These are phyloP conservation scores for Drosophila melanica DNA, from an alignment of 1,140 invertebrate genomes.

Conservation along the genomic window DNA sequence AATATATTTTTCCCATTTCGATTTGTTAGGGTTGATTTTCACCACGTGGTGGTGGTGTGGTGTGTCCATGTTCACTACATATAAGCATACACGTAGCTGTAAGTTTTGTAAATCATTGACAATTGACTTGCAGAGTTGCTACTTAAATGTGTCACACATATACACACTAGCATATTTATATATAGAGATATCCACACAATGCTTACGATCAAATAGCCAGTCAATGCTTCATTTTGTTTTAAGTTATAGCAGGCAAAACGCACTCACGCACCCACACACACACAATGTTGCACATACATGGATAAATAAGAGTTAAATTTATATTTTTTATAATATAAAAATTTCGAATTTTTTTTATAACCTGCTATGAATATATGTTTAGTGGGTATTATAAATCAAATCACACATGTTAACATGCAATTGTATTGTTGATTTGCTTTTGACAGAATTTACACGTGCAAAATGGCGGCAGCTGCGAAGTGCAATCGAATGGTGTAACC, in stretches of 20 bases:
- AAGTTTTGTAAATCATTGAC: constrained; percentile 34
- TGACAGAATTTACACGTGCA: constrained; percentile 72
- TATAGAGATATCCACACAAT: background rate
- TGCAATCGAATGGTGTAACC: constrained; percentile 83
- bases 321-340: no score
- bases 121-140: constrained; percentile 35
- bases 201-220: constrained; percentile 26
- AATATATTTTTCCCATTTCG: constrained; percentile 48
- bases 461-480: constrained; percentile 75
- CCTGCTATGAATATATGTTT: no score
- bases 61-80: constrained; percentile 7
- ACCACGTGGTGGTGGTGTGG: constrained; percentile 67
- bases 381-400: background rate
- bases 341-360: no score
- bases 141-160: constrained; percentile 27
- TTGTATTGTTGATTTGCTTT: background rate
- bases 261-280: background rate
- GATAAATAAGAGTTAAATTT: no score
- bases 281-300: background rate
- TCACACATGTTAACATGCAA: background rate
- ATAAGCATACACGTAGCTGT: background rate
- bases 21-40: constrained; percentile 79
- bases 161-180: background rate
- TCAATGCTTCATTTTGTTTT: constrained; percentile 24
- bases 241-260: background rate